Conservation (phyloP, 2,888 invertebrate species). For the Osedax frankpressi region DNA sequence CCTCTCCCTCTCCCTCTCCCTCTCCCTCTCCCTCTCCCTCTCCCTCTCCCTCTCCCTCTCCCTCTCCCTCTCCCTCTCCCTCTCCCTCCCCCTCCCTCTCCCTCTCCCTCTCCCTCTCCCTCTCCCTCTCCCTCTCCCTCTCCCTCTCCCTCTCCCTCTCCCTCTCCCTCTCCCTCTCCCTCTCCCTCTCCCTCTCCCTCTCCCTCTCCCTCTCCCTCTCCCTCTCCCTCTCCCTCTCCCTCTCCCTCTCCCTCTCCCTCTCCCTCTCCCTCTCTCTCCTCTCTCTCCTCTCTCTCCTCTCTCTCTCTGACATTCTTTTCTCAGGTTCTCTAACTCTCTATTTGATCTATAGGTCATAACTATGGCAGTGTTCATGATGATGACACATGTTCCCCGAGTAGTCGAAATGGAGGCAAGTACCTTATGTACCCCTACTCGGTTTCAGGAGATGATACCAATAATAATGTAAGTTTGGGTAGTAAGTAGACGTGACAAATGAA, state of each 20-base stretch:
- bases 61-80: neutral
- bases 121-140: neutral
- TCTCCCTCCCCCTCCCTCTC: neutral
- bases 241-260: neutral
- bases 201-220: too few species aligned
- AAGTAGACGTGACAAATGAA: too few species aligned
- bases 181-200: too few species aligned
- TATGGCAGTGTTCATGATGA: conserved; percentile 97
- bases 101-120: neutral
- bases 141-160: neutral
- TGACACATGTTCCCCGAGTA: conserved; percentile 83
- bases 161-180: neutral
- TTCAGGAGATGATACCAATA: conserved; percentile 78
- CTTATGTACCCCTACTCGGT: conserved; percentile 81
- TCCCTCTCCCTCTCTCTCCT: neutral
- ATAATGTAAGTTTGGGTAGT: conserved; percentile 69
- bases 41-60: neutral
- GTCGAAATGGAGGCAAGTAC: conserved; percentile 83
- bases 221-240: too few species aligned
- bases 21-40: neutral
- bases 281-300: neutral
- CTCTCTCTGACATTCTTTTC: too few species aligned
- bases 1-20: neutral
- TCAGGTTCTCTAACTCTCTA: too few species aligned
- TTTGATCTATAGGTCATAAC: conserved; percentile 77